A percentile compares a stretch with the other conserved stretches of the same genome.
Evolutionary conservation across 2,797 vertebrate genomes (phyloP).

Genomic region (Sphenodon punctatus): DNA sequence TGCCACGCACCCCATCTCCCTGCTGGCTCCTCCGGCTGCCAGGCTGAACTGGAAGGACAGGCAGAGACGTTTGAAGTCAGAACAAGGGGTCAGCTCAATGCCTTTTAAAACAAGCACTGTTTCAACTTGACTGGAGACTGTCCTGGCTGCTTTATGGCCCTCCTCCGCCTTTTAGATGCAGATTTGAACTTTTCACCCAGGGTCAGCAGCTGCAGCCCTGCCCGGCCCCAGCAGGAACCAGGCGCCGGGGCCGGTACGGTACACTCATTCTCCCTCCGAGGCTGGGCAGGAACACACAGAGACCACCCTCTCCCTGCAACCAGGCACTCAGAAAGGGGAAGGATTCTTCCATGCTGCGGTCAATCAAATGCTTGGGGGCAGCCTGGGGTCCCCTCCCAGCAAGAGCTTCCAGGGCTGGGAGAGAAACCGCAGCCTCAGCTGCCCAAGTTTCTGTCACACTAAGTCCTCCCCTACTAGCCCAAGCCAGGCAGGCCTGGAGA

Average conservation of each 20-base stretch:
- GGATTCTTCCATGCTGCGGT: too few species aligned
- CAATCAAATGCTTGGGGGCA: too few species aligned
- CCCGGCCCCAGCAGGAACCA: constrained; percentile 52
- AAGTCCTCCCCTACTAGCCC: too few species aligned
- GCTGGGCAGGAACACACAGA: accelerated
- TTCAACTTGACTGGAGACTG: constrained; percentile 46
- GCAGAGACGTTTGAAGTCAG: neutral
- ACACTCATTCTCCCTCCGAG: accelerated
- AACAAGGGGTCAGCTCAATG: neutral
- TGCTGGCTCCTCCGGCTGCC: neutral
- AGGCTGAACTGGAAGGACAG: neutral
- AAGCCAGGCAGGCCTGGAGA: too few species aligned
- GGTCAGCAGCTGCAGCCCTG: constrained; percentile 63
- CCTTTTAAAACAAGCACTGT: constrained; percentile 2
- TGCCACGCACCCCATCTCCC: neutral
- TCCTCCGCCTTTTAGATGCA: constrained; percentile 73
- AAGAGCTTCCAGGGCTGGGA: neutral
- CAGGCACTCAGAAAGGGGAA: neutral
- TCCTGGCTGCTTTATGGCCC: constrained; percentile 11
- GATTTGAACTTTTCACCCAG: constrained; percentile 78
- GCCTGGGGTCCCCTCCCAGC: too few species aligned
- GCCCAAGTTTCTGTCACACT: too few species aligned
- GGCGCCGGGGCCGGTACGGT: constrained; percentile 14
- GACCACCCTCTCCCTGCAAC: neutral
- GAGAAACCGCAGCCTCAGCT: neutral